phyloP scores from a whole-genome alignment of 2,797 vertebrate genomes.

The Molossus alvarezi region DNA sequence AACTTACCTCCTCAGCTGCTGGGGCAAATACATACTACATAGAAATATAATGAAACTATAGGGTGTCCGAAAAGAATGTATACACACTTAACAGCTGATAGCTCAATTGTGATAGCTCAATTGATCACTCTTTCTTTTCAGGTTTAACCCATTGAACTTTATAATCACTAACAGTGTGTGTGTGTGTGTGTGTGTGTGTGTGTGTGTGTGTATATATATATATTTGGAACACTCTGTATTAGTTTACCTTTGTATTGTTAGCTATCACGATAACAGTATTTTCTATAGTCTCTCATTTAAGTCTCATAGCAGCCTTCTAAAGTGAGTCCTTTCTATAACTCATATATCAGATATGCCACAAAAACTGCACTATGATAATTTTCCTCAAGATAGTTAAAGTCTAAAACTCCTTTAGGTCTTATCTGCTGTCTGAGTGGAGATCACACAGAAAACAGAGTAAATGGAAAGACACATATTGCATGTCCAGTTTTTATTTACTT shows the following conservation, averaged over 20 bases:
- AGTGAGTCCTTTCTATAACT: neutral
- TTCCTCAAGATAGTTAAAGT: constrained; percentile 40
- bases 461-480: neutral
- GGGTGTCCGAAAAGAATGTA: no score
- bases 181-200: no score
- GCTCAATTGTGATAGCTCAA: no score
- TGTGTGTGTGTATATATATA: no score
- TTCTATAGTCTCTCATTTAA: neutral
- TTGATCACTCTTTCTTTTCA: no score
- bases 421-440: neutral
- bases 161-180: no score
- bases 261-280: neutral
- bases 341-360: neutral
- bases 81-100: no score
- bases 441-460: neutral
- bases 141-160: no score
- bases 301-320: neutral
- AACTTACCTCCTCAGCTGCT: neutral
- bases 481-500: constrained; percentile 23
- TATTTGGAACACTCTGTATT: neutral
- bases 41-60: neutral
- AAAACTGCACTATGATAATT: neutral
- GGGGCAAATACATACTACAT: neutral
- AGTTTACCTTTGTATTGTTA: neutral
- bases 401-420: neutral